Evolutionary conservation across 2,888 invertebrate species (phyloP), one percentile per base, ranked within the genome.

Genomic region (Melanotus villosus): DNA sequence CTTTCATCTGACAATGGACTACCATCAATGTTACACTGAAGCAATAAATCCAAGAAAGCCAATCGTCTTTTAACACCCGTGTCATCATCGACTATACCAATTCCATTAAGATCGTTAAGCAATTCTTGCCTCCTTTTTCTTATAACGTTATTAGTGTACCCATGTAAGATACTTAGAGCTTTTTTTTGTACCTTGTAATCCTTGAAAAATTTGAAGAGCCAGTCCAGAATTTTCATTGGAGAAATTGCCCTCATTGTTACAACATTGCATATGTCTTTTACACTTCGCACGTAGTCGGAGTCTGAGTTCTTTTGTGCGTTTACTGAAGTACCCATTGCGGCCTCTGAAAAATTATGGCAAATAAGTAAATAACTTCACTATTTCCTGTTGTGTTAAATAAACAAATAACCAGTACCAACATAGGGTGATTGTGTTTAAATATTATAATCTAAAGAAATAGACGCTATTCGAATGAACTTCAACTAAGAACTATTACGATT

Each of bases 241-340:
- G 78, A 76, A 9, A 79, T 64, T 2, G 72, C 14, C 6, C 83
- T 69, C 16, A 77, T 71, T 2, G 79, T 66, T 3, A 80, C 62
- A 12, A 83, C 71, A 26, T 76, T 59, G 45, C 77, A 74, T 68
- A 79, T 75, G 26, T 87, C 87, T 87, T 83, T 90, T 89, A 94
- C 90, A 14, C 92, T 90, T 78, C 86, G 85, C 0, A 94, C 92
- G 80, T 94, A 95, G 74, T 90, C 88, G 0, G 92, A 92, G 71
- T 92, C 87, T 7, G 86, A 85, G 78, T 91, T 86, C 3, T 85
- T 85, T 82, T 95, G 95, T 0, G 93, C 93, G 79, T 92, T 87
- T 0, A 93, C 85, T 18, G 88, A 87, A 7, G 90, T 88, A 0
- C 95, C 96, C 95, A 96, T 96, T 41, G 43, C 26, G 1, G 43